Evolutionary conservation across 2,888 invertebrate genomes (phyloP).

Genomic region (Tiliacea citrago): DNA sequence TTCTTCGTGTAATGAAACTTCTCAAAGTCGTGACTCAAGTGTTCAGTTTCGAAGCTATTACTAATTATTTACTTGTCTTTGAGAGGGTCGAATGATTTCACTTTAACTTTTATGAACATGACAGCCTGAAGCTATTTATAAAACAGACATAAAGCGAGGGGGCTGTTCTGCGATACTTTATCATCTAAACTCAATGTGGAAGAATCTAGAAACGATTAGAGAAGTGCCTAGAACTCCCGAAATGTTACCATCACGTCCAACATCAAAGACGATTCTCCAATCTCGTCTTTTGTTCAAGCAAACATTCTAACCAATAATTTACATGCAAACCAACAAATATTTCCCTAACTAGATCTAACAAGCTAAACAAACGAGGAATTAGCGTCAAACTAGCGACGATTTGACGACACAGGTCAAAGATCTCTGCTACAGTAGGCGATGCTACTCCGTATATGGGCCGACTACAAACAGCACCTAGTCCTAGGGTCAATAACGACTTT

Average conservation of each 20-base stretch:
- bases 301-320: conserved; percentile 35
- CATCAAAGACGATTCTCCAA: neutral
- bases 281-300: neutral
- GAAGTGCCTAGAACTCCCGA: neutral
- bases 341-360: conserved; percentile 57
- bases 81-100: conserved; percentile 7
- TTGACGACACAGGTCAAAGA: conserved; percentile 59
- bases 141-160: neutral
- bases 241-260: neutral
- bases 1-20: conserved; percentile 37
- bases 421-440: conserved; percentile 53
- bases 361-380: conserved; percentile 48
- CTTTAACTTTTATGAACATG: neutral
- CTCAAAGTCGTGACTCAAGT: conserved; percentile 18
- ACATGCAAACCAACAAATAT: conserved; percentile 33
- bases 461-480: conserved; percentile 73
- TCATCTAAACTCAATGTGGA: no score
- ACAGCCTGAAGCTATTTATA: neutral
- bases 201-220: neutral
- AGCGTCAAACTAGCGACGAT: conserved; percentile 38
- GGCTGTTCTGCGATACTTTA: neutral
- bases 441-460: conserved; percentile 70
- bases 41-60: conserved; percentile 26
- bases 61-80: conserved; percentile 13
- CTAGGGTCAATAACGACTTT: conserved; percentile 72